These are phyloP conservation scores for Lophura nycthemera DNA, from an alignment of 2,113 vertebrate genomes.

Conservation along the genomic window DNA sequence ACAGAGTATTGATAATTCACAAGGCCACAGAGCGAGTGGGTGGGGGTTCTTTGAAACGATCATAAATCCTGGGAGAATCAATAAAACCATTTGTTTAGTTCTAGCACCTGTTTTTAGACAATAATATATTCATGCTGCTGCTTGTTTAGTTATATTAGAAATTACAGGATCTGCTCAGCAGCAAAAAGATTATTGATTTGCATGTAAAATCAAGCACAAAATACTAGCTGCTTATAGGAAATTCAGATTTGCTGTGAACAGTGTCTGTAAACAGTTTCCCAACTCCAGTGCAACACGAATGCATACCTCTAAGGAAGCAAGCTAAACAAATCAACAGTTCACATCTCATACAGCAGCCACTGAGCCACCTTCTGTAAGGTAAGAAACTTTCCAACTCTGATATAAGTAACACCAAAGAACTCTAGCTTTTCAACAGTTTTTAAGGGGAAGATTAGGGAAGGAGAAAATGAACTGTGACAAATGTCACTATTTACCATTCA, in stretches of 20 bases:
- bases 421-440: neutral
- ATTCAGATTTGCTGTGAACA: neutral
- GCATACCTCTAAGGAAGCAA: neutral
- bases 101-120: neutral
- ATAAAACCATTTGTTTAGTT: conserved; percentile 45
- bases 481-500: neutral
- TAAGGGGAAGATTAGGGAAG: neutral
- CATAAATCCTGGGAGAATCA: conserved; percentile 33
- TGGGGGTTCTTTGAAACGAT: conserved; percentile 6
- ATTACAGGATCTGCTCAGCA: neutral
- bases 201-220: neutral
- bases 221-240: neutral
- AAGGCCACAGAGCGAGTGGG: neutral
- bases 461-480: neutral
- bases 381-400: neutral
- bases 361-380: neutral
- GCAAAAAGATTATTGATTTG: neutral
- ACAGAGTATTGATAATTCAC: neutral
- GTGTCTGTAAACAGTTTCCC: neutral
- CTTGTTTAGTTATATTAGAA: conserved; percentile 10
- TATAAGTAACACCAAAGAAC: neutral
- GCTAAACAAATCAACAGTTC: neutral
- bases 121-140: neutral
- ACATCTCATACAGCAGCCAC: neutral
- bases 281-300: neutral